phyloP scores from a whole-genome alignment of 2,797 vertebrate genomes.

The Acanthurus lineatus region DNA sequence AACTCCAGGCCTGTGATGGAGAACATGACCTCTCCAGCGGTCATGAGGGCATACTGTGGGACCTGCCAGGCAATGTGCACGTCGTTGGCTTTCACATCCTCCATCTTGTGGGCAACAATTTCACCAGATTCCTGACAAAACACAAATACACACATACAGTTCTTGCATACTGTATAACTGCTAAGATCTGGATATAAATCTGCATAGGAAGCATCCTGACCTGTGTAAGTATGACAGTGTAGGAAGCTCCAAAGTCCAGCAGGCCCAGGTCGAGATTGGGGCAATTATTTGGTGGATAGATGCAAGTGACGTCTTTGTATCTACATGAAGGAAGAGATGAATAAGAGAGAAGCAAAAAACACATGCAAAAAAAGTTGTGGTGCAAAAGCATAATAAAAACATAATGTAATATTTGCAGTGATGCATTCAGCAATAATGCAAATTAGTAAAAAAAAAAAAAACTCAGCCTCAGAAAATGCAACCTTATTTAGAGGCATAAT shows the following conservation, averaged over 20 bases:
- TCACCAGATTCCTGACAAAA: conserved; percentile 71
- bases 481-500: too few relatives aligned
- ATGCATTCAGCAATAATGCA: too few relatives aligned
- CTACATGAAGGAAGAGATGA: conserved; percentile 67
- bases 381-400: too few relatives aligned
- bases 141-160: background rate
- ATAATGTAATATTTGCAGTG: too few relatives aligned
- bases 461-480: too few relatives aligned
- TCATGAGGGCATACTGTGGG: conserved; percentile 93
- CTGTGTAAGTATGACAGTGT: conserved; percentile 88
- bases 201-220: conserved; percentile 78
- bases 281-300: conserved; percentile 42
- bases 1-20: conserved; percentile 97
- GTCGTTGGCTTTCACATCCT: conserved; percentile 89
- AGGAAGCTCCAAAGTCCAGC: conserved; percentile 91
- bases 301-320: conserved; percentile 82
- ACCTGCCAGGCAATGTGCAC: conserved; percentile 94
- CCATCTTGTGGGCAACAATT: conserved; percentile 76
- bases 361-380: background rate
- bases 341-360: background rate
- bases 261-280: conserved; percentile 86
- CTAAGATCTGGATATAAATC: background rate
- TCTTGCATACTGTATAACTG: background rate
- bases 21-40: conserved; percentile 97
- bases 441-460: too few relatives aligned